Base-by-base conservation (phyloP, 2,888 invertebrate genomes). In the Sinohyriopsis cumingii region DNA sequence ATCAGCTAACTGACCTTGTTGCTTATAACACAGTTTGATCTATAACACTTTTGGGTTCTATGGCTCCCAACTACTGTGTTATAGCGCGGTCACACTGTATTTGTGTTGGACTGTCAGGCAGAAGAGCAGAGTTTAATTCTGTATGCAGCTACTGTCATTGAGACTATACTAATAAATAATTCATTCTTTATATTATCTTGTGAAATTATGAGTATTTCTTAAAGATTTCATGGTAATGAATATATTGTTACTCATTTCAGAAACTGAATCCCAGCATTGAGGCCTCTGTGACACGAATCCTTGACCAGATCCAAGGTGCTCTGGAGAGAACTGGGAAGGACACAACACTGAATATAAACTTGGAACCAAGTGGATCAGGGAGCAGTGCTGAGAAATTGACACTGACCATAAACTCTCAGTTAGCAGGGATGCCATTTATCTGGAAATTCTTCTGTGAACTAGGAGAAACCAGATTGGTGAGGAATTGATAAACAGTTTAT, bases 191-290 rank as follows among this genome's bases (percentile, higher is more conserved):
- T 3, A 45, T 45, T 15, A 15, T 45, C 45, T 1, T 12, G 3
- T 45, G 1, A 3, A 45, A 45, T 45, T 45, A 45, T 45, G 45
- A 12, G 12, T 45, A 45, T 45, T 45, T 45, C 45, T 12, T 45
- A 45, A 45, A 45, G 45, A 45, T 12, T 12, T 45, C 12, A 45
- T 45, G 45, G 45, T 45, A 45, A 45, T 45, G 12, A 45, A 7
- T 7, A 33, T 33, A 61, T 20, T 61, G 1, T 55, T 28, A n/a
- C 9, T 28, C 24, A 69, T 70, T 73, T 55, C 76, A 87, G 87
- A 82, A 84, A 76, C 69, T 87, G 5, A 87, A 87, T 73, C 86
- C 86, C 19, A 84, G 82, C 55, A 80, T 87, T 56, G 86, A 87
- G 67, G 87, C 87, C 7, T 82, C 85, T 25, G 53, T 83, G 5